phyloP scores from a whole-genome alignment of 2,888 invertebrate genomes.

The Pseudoips prasinana region DNA sequence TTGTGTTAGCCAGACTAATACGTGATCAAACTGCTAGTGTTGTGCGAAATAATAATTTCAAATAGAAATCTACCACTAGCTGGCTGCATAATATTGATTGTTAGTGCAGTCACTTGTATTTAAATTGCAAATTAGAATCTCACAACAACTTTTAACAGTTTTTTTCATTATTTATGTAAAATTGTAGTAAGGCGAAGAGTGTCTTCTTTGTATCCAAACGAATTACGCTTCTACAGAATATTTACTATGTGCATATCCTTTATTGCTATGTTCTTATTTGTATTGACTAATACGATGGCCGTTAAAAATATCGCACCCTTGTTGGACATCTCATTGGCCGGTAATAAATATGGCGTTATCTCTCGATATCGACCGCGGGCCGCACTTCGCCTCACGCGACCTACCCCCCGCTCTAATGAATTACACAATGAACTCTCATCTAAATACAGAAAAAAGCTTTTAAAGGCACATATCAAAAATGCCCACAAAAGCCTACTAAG shows the following conservation, averaged over 20 bases:
- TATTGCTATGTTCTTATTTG: slow-evolving; percentile 56
- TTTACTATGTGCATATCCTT: slow-evolving; percentile 21
- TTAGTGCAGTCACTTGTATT: too few species aligned
- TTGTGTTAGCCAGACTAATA: slow-evolving; percentile 36
- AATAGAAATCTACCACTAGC: slow-evolving; percentile 12
- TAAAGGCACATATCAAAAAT: slow-evolving; percentile 83
- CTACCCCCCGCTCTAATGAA: slow-evolving; percentile 78
- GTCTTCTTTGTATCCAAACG: too few species aligned
- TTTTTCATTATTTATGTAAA: too few species aligned
- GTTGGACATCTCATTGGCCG: slow-evolving; percentile 71
- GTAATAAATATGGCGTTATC: slow-evolving; percentile 76
- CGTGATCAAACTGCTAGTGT: slow-evolving; percentile 34
- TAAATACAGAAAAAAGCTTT: slow-evolving; percentile 83
- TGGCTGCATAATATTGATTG: too few species aligned
- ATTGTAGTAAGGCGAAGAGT: too few species aligned
- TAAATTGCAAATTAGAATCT: too few species aligned
- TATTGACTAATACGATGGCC: slow-evolving; percentile 65
- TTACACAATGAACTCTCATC: slow-evolving; percentile 82
- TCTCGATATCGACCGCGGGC: slow-evolving; percentile 74
- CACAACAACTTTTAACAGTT: too few species aligned
- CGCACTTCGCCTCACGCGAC: slow-evolving; percentile 59
- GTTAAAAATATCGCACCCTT: slow-evolving; percentile 69
- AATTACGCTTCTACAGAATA: too few species aligned
- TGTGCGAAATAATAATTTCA: slow-evolving; percentile 21
- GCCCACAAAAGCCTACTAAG: slow-evolving; percentile 82